Evolutionary conservation across 2,113 vertebrate genomes (phyloP), one percentile per base, ranked within the genome.

Genomic region (Syngnathus typhle): DNA sequence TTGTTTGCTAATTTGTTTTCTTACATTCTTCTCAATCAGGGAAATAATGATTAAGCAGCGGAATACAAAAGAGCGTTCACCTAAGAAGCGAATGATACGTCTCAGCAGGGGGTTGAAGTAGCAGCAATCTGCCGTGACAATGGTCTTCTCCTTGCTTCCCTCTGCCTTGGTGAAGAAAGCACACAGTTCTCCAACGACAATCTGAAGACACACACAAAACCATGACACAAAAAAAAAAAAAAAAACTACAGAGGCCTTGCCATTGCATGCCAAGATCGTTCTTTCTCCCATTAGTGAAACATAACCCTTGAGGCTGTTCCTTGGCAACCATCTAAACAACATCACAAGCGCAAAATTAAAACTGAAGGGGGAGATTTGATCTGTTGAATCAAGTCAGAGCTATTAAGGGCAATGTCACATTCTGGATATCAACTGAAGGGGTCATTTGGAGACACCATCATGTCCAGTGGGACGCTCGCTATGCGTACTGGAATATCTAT

Each of bases 81-180:
- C 94, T 44, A 95, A 84, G 81, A 96, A 95, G 63, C 95, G 92
- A n/a, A 96, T 90, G 11, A 94, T 89, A 71, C 94, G 92, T 43
- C 95, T 89, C 59, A 96, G 89, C 0, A 94, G 88, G 19, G 95
- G 93, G 75, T 93, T 95, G 85, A 96, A 94, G 83, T 93, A 94
- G 83, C 94, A 96, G 88, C 95, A 96, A 77, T 93, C 93, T 60
- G 93, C 94, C 0, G 94, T 94, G 67, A 94, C 87, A 0, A 96
- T 96, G 69, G 93, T 95, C 82, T 91, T 94, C 87, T 95, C 95
- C 67, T 90, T 87, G 4, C 79, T 85, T 73, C 89, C 77, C 7
- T 90, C 89, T 1, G 89, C 75, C n/a, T 92, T 92, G 73, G 89
- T 88, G 60, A 93, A 91, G 79, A 93, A 93, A 1, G 86, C 87